phyloP scores from a whole-genome alignment of 2,888 invertebrate genomes.

The Tuta absoluta region DNA sequence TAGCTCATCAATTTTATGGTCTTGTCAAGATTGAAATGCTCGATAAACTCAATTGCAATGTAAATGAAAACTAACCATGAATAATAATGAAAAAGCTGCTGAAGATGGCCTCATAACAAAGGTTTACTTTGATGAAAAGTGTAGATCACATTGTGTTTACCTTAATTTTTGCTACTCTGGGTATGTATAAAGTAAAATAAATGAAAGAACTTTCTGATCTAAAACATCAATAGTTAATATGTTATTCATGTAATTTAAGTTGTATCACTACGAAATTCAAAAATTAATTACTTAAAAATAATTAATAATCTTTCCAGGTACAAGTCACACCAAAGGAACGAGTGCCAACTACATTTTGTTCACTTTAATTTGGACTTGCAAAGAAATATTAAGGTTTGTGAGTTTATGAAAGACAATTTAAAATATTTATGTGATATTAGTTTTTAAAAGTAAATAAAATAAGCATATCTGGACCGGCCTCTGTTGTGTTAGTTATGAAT shows the following conservation, averaged over 20 bases:
- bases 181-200: too few species aligned
- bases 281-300: not conserved
- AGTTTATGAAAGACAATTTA: constrained; percentile 66
- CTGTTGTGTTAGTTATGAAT: too few species aligned
- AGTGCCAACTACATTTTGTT: constrained; percentile 41
- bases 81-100: not conserved
- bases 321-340: constrained; percentile 8
- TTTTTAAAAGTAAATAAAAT: constrained; percentile 62
- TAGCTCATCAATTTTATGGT: not conserved
- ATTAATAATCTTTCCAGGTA: constrained; percentile 20
- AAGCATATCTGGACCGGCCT: too few species aligned
- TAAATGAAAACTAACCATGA: not conserved
- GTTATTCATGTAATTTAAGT: too few species aligned
- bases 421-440: constrained; percentile 70
- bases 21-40: not conserved
- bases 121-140: not conserved
- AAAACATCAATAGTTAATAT: too few species aligned
- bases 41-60: not conserved
- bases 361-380: constrained; percentile 54
- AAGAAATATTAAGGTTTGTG: constrained; percentile 59
- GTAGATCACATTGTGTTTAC: too few species aligned
- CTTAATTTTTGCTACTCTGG: too few species aligned
- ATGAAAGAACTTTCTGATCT: too few species aligned
- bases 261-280: too few species aligned
- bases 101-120: constrained; percentile 5